These are phyloP conservation scores for Lampropteryx suffumata DNA, from an alignment of 2,888 invertebrate species.

Conservation along the genomic window DNA sequence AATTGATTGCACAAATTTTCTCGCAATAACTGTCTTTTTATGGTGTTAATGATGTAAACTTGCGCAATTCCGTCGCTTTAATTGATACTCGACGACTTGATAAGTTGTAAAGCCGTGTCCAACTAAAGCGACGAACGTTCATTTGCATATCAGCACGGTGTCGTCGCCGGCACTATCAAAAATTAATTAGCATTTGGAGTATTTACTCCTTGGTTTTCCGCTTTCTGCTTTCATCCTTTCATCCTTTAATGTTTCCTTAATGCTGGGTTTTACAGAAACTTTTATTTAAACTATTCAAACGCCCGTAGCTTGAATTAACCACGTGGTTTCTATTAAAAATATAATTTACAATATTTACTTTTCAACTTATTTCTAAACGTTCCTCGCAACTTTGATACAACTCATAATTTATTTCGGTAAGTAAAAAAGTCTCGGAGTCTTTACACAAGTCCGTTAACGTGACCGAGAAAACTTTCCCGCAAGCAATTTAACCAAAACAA, in stretches of 20 bases:
- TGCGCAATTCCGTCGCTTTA: conserved; percentile 73
- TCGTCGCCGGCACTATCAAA: conserved; percentile 59
- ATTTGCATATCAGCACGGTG: conserved; percentile 57
- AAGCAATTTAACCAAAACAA: conserved; percentile 9
- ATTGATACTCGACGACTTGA: conserved; percentile 67
- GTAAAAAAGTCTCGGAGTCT: not conserved
- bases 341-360: too few relatives aligned
- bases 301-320: too few relatives aligned
- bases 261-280: too few relatives aligned
- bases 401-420: conserved; percentile 10
- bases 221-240: conserved; percentile 33
- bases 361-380: conserved; percentile 5
- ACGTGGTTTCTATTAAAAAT: too few relatives aligned
- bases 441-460: not conserved
- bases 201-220: conserved; percentile 47
- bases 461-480: conserved; percentile 2
- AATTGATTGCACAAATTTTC: conserved; percentile 83
- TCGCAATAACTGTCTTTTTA: conserved; percentile 82
- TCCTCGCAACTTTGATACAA: conserved; percentile 3
- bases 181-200: conserved; percentile 62
- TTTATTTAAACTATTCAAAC: too few relatives aligned
- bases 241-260: not conserved
- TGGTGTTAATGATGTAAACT: conserved; percentile 80
- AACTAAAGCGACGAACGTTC: conserved; percentile 47
- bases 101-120: conserved; percentile 57